phyloP scores from a whole-genome alignment of 2,797 vertebrate genomes.

The Kryptopterus vitreolus region DNA sequence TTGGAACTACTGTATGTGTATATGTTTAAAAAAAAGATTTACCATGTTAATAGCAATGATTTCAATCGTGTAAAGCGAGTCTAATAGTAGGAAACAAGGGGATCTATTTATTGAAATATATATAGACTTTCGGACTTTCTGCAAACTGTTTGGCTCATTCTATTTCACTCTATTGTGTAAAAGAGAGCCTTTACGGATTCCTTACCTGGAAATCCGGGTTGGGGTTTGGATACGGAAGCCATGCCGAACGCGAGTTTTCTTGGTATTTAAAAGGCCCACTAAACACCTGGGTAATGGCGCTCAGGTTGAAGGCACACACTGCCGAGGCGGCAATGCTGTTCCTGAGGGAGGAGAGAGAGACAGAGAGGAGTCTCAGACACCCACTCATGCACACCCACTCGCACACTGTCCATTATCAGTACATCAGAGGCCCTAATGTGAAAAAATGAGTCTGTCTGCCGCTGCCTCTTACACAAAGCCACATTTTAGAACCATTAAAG shows the following conservation, averaged over 20 bases:
- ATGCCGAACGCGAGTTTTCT: slow-evolving; percentile 93
- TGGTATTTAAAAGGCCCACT: slow-evolving; percentile 96
- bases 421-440: slow-evolving; percentile 29
- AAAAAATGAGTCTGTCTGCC: slow-evolving; percentile 43
- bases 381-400: slow-evolving; percentile 30
- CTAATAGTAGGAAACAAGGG: no score
- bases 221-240: slow-evolving; percentile 95
- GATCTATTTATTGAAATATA: background rate
- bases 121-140: background rate
- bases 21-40: no score
- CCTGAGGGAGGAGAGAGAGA: slow-evolving; percentile 67
- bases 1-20: no score
- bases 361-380: slow-evolving; percentile 29
- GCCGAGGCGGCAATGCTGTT: slow-evolving; percentile 97
- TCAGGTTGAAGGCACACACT: slow-evolving; percentile 96
- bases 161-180: background rate
- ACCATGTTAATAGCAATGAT: no score
- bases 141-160: background rate
- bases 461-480: slow-evolving; percentile 29
- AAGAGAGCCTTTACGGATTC: slow-evolving; percentile 10
- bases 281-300: slow-evolving; percentile 90
- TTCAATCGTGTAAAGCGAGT: no score
- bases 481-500: slow-evolving; percentile 27
- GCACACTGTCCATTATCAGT: slow-evolving; percentile 36
- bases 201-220: slow-evolving; percentile 96